Base-by-base conservation (phyloP, 2,888 invertebrate genomes). In the Isoperla grammatica region DNA sequence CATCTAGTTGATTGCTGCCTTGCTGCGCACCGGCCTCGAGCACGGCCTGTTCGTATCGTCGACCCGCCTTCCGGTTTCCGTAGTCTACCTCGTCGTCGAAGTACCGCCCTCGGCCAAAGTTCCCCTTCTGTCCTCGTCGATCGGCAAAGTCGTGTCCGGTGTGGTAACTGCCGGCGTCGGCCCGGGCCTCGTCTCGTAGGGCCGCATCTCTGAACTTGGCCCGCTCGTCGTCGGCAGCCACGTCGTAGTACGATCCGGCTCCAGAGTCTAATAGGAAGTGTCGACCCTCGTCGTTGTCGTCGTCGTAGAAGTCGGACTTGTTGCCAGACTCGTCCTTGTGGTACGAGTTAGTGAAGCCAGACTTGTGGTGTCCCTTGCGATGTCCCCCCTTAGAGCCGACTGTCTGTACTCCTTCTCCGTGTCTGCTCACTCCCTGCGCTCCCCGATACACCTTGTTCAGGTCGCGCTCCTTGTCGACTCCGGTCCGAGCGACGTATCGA, bases 301-400 rank as follows among this genome's bases (percentile, higher is more conserved):
- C 65, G 49, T 66, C 66, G 54, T 63, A 66, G 48, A 64, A 67
- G 35, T 61, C 61, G 1, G 65, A 63, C 15, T 65, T 67, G 40
- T 65, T 64, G n/a, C 65, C 67, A 1, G 65, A 61, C 43, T 67
- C 67, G 48, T 64, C 65, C 49, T 66, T 67, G 61, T 67, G 64
- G 57, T 66, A 65, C 1, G 65, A 61, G 54, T 65, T 66, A 42
- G 60, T 61, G 60, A 67, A 67, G 1, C 67, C 67, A 9, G 64
- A 57, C 11, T 62, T 55, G 43, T 64, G 64, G 48, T 65, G 65
- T 8, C 65, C 65, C 45, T 65, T 65, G 17, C 62, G 58, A 39
- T 64, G 64, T 9, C 63, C 64, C 2, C 64, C 64, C 55, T 59
- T 61, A 8, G 45, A 29, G 15, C 64, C 63, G 39, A 56, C 15